Conservation (phyloP, 2,888 invertebrate species). For the Thecocarcelia acutangulata region DNA sequence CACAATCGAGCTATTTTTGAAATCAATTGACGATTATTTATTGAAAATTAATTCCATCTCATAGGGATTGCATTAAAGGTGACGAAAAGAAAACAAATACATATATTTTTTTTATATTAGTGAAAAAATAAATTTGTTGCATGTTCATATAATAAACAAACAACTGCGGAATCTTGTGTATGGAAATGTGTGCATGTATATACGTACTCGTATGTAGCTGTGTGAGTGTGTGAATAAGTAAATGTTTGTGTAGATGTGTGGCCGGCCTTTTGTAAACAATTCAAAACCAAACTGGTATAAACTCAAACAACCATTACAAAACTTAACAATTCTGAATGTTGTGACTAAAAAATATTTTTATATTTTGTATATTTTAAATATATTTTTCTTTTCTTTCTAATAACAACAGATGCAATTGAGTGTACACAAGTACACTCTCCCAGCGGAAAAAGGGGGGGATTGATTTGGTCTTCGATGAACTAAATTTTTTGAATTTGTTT, state of each 20-base stretch:
- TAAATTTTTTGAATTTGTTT: too few species aligned
- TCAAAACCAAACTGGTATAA: background rate
- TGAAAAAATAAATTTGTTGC: conserved; percentile 20
- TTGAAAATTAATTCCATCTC: background rate
- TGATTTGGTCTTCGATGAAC: too few species aligned
- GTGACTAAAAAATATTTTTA: conserved; percentile 34
- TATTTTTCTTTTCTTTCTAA: background rate
- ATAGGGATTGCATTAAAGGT: conserved; percentile 25
- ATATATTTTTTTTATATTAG: background rate
- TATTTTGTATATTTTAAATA: conserved; percentile 41
- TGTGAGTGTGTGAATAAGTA: background rate
- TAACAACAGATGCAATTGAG: background rate
- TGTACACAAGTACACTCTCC: too few species aligned
- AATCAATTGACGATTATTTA: background rate
- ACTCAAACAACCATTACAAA: conserved; percentile 26
- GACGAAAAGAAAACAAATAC: background rate
- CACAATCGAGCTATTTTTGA: too few species aligned
- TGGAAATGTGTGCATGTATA: background rate
- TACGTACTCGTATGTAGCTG: background rate
- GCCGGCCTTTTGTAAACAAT: conserved; percentile 30
- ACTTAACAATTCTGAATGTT: conserved; percentile 38
- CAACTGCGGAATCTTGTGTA: conserved; percentile 10
- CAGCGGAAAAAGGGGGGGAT: too few species aligned
- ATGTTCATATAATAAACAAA: conserved; percentile 38
- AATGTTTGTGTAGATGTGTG: conserved; percentile 14